A percentile compares a stretch with the other conserved stretches of the same genome.
phyloP scores from a whole-genome alignment of 2,888 invertebrate species.

The Sminthurinus aureus region DNA sequence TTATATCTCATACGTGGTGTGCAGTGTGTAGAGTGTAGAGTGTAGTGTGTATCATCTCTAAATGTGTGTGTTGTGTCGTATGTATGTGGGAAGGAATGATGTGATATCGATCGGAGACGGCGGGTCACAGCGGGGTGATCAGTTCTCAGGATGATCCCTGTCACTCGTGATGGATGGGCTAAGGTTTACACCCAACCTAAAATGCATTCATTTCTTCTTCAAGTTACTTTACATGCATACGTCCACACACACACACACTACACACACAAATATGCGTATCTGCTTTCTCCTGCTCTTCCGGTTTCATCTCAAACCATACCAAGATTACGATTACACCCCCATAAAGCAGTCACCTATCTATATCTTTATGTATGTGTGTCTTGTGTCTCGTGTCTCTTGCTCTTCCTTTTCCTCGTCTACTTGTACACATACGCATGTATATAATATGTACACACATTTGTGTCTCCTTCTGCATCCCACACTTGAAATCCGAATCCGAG shows the following conservation, averaged over 20 bases:
- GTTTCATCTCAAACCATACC: background rate
- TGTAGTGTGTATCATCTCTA: background rate
- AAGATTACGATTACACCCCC: background rate
- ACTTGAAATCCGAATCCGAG: slow-evolving; percentile 1
- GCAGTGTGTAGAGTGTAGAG: slow-evolving; percentile 3
- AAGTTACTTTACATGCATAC: background rate
- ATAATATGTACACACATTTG: too few relatives aligned
- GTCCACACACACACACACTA: background rate
- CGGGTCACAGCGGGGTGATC: slow-evolving; percentile 57
- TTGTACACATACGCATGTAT: too few relatives aligned
- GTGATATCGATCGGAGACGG: slow-evolving; percentile 56
- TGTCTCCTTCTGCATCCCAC: background rate
- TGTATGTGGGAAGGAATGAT: slow-evolving; percentile 45
- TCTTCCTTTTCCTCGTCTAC: too few relatives aligned
- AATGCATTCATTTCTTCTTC: slow-evolving; percentile 27
- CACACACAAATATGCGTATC: background rate
- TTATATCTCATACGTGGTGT: background rate
- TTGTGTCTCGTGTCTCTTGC: background rate
- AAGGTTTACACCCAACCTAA: slow-evolving; percentile 54
- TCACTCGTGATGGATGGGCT: slow-evolving; percentile 60
- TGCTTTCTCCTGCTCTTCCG: background rate
- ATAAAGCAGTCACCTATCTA: background rate
- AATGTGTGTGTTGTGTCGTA: too few relatives aligned
- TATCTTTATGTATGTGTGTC: background rate
- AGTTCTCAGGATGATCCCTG: slow-evolving; percentile 59